Percentiles rank a stretch among this genome's conserved stretches.
Evolutionary conservation across 1,140 invertebrate species (phyloP).

Genomic region (Leucophenga varia): DNA sequence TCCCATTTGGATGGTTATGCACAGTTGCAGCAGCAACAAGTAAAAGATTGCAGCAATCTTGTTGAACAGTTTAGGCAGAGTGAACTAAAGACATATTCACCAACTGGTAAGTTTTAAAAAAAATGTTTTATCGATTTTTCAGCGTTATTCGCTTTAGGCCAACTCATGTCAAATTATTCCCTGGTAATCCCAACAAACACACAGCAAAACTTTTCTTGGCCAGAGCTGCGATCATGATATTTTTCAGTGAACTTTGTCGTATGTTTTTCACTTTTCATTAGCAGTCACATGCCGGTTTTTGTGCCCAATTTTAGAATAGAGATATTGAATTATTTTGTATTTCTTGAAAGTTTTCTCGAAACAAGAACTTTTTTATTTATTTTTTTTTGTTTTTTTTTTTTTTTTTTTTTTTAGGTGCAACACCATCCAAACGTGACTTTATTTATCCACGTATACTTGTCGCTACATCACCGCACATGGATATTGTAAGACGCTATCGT

Average conservation of each 20-base stretch:
- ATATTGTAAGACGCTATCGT: conserved; percentile 64
- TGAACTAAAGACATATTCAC: conserved; percentile 58
- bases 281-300: too few relatives aligned
- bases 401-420: conserved; percentile 58
- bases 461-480: conserved; percentile 68
- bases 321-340: not conserved
- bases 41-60: conserved; percentile 29
- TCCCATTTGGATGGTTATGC: conserved; percentile 27
- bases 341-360: not conserved
- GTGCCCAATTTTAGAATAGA: not conserved
- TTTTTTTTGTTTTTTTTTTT: conserved; percentile 2
- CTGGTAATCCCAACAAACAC: too few relatives aligned
- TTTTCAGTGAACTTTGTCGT: too few relatives aligned
- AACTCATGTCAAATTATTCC: too few relatives aligned
- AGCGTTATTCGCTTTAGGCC: too few relatives aligned
- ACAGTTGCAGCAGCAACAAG: conserved; percentile 22
- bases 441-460: conserved; percentile 63
- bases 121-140: too few relatives aligned
- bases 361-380: not conserved
- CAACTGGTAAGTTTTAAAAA: conserved; percentile 46
- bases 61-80: conserved; percentile 52
- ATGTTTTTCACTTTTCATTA: too few relatives aligned
- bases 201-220: too few relatives aligned
- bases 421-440: conserved; percentile 65
- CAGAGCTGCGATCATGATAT: too few relatives aligned